A percentile compares a stretch with the other conserved stretches of the same genome.
These are phyloP conservation scores for Venturia canescens DNA, from an alignment of 1,140 invertebrate genomes.

Conservation along the genomic window DNA sequence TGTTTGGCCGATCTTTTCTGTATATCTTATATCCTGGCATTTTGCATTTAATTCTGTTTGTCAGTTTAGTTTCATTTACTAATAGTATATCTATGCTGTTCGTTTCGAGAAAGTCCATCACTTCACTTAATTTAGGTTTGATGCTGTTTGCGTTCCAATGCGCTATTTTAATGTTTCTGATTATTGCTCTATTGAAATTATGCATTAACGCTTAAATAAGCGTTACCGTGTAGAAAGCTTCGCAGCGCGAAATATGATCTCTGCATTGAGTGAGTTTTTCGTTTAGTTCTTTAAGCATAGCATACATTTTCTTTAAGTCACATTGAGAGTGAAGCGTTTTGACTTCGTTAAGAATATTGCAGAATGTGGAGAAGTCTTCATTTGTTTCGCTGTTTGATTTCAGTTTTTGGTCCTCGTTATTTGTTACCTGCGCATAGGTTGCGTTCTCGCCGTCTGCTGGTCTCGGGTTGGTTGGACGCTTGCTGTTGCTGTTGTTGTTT, in stretches of 20 bases:
- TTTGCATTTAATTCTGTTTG: slow-evolving; percentile 32
- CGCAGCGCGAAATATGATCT: neutral
- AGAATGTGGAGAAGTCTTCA: neutral
- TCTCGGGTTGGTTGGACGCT: neutral
- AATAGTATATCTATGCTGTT: slow-evolving; percentile 54
- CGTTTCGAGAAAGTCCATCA: slow-evolving; percentile 47
- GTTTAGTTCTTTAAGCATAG: slow-evolving; percentile 26
- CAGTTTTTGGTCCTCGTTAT: neutral
- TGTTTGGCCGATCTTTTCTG: slow-evolving; percentile 29
- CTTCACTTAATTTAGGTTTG: slow-evolving; percentile 48
- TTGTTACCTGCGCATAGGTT: neutral
- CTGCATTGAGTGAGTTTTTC: neutral
- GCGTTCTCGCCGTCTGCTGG: neutral
- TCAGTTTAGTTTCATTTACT: slow-evolving; percentile 54
- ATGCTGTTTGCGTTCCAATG: slow-evolving; percentile 57
- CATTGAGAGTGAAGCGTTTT: neutral
- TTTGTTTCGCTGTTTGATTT: neutral
- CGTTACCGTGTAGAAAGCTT: neutral
- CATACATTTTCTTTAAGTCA: slow-evolving; percentile 25
- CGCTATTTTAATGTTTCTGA: slow-evolving; percentile 25
- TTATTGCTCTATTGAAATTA: neutral
- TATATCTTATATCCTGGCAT: slow-evolving; percentile 37
- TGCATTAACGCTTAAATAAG: neutral
- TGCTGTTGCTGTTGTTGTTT: neutral
- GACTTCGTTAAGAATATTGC: neutral